Base-by-base conservation (phyloP, 2,113 vertebrate genomes). In the Bubo blakistoni region DNA sequence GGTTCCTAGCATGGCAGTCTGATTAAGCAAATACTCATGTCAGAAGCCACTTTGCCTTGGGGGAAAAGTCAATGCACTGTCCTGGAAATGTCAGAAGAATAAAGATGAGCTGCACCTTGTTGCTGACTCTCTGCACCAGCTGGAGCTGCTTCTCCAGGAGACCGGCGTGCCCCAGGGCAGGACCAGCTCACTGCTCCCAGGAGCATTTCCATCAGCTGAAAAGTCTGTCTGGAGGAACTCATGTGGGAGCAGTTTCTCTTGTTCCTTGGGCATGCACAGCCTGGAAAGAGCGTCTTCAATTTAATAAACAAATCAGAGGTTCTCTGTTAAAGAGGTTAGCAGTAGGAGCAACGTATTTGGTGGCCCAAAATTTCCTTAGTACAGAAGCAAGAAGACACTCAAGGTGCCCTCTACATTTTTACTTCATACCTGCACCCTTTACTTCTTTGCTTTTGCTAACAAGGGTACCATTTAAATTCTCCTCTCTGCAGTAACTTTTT, bases 21-120 rank as follows among this genome's bases (percentile, higher is more conserved):
- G 93, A 84, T 63, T 38, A 76, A 86, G 65, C 84, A 79, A 78
- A 92, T 30, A n/a, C 61, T 78, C 0, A 0, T 77, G 79, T 77
- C 82, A 51, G 71, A 49, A 94, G 76, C 42, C 11, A 3, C 77
- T 91, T 87, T 83, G 86, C 92, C 84, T n/a, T 8, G 34, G 6
- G 73, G 88, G 5, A 26, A 44, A 78, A 78, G 86, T 81, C 24
- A 0, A 71, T 63, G 38, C 2, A 16, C 24, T 11, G 57, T 51
- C 77, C 73, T 81, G 89, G 93, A 92, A 94, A 86, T 51, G 83
- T 74, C 91, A 84, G 72, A 34, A 3, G 86, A 81, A 84, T 11
- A 15, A 81, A 52, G 81, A 87, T 61, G 91, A 92, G 87, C 84
- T 67, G 52, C 81, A 85, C 87, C 89, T 91, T 69, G 42, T n/a